These are phyloP conservation scores for Antheraea yamamai DNA, from an alignment of 2,888 invertebrate species.

Conservation along the genomic window DNA sequence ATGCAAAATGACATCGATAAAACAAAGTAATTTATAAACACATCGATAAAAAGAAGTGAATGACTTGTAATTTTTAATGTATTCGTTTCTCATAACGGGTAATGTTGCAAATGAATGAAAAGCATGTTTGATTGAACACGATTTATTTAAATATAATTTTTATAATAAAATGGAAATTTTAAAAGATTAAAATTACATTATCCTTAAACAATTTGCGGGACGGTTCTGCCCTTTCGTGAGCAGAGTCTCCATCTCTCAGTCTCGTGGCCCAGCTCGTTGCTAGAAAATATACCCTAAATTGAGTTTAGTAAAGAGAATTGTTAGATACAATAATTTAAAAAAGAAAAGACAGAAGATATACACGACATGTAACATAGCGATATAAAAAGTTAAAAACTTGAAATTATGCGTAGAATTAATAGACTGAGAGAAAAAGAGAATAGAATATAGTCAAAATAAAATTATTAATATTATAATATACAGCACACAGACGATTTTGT, in stretches of 20 bases:
- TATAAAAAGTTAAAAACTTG: conserved; percentile 45
- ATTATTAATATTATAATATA: conserved; percentile 49
- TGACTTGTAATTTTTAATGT: conserved; percentile 61
- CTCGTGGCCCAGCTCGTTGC: conserved; percentile 70
- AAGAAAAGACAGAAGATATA: conserved; percentile 19
- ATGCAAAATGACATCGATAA: conserved; percentile 73
- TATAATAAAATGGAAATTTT: conserved; percentile 54
- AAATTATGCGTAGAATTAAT: conserved; percentile 45
- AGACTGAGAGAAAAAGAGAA: conserved; percentile 61
- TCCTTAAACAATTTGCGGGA: conserved; percentile 79
- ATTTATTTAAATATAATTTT: conserved; percentile 64
- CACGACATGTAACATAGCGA: conserved; percentile 31
- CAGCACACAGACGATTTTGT: conserved; percentile 70
- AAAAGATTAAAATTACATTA: conserved; percentile 38
- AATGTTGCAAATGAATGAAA: conserved; percentile 76
- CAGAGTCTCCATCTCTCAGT: conserved; percentile 78
- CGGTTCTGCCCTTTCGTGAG: conserved; percentile 70
- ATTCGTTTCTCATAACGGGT: conserved; percentile 40
- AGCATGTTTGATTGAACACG: conserved; percentile 66
- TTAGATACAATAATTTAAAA: conserved; percentile 15
- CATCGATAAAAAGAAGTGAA: conserved; percentile 75
- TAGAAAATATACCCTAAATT: conserved; percentile 63
- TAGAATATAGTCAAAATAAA: conserved; percentile 31
- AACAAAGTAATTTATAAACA: conserved; percentile 37
- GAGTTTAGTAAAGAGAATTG: conserved; percentile 26